Base-by-base conservation (phyloP, 2,888 invertebrate species). In the Phyllotreta cruciferae region DNA sequence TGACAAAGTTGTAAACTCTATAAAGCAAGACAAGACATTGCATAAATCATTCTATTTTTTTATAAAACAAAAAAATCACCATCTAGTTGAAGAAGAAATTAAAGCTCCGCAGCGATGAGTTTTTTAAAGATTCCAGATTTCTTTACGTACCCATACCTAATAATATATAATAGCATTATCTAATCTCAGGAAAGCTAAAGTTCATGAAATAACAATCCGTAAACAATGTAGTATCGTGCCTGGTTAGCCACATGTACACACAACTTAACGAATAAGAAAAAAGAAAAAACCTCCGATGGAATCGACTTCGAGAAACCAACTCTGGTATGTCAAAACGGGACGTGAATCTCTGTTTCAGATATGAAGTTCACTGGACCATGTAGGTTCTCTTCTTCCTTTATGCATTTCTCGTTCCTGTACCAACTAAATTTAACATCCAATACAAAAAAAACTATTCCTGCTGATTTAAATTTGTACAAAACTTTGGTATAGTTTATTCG, bases 261-360 rank as follows among this genome's bases (percentile, higher is more conserved):
- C 63, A 53, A 64, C 58, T 56, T 60, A 62, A 47, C 37, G 38
- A 56, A 37, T 47, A 58, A 57, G 60, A 38, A 9, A 13, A 36
- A 45, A 56, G 37, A 67, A 72, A 71, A 71, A 72, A 70, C 60
- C 67, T 57, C 67, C 71, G 73, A 74, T 74, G 71, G 71, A 73
- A 74, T 74, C 73, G 70, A 72, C 70, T 72, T 65, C 64, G 62
- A 73, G 70, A 24, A 41, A 52, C 60, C 64, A 67, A 71, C 70
- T 71, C 67, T 66, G 71, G 68, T 70, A 71, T 73, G 72, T 73
- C 73, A 73, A 73, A 72, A 73, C 71, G 66, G 63, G 67, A 69
- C 71, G 72, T 73, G 71, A 71, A 73, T 73, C 73, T 67, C 60
- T 72, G 42, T 63, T 66, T 47, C 56, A 41, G 66, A 66, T 66